Percentiles rank a stretch among this genome's conserved stretches.
These are phyloP conservation scores for Cavia porcellus DNA, from an alignment of 2,113 vertebrate genomes.

Conservation along the genomic window DNA sequence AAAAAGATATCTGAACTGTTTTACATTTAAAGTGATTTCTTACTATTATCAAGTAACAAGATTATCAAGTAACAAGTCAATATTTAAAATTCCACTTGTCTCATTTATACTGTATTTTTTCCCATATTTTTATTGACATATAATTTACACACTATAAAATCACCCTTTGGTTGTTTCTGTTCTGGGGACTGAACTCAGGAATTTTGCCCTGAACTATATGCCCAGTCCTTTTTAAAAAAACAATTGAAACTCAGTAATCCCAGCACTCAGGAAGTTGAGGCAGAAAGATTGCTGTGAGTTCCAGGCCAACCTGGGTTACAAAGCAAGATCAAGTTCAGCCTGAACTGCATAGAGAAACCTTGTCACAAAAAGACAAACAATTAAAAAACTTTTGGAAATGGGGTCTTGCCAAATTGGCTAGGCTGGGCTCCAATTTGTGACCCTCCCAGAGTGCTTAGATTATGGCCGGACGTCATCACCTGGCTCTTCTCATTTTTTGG, in stretches of 20 bases:
- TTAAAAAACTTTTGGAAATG: no score
- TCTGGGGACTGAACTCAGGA: neutral
- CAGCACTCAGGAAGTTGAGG: neutral
- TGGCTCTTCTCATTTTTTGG: no score
- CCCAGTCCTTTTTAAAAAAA: neutral
- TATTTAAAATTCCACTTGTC: constrained; percentile 19
- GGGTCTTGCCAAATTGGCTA: no score
- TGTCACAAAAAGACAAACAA: neutral
- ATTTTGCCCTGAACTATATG: neutral
- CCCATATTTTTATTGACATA: no score
- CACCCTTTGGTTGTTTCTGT: no score
- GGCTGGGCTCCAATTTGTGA: no score
- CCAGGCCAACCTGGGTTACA: no score
- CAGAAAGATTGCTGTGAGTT: neutral
- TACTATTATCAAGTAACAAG: constrained; percentile 5
- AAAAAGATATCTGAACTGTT: neutral
- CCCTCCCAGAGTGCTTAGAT: neutral
- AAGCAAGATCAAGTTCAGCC: neutral
- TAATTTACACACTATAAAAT: no score
- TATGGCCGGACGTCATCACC: neutral
- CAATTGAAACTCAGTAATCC: neutral
- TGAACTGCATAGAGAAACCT: neutral
- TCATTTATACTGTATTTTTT: neutral
- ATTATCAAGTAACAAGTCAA: constrained; percentile 1
- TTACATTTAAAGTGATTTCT: neutral